Evolutionary conservation across 2,888 invertebrate genomes (phyloP), one percentile per base, ranked within the genome.

Genomic region (Synergus umbraculus): DNA sequence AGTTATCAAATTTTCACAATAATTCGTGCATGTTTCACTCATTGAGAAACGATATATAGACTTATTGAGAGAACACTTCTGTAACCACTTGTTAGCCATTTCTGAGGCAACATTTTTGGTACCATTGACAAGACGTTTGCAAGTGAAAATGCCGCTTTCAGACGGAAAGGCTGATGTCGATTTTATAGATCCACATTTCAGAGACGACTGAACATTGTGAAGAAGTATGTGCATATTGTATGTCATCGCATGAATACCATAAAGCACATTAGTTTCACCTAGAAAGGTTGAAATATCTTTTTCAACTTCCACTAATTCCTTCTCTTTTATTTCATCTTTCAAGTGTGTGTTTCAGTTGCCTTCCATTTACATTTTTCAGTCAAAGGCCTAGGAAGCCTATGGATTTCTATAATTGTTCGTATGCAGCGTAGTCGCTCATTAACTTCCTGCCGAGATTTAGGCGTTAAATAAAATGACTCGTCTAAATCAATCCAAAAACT

Each of bases 71-170:
- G 65, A 65, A 41, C n/a, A 65, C 41, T 43, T 65, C 43, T 41
- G 15, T 41, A 43, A 65, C 43, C 65, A 65, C 41, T 65, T 65
- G 37, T 7, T 41, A n/a, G 65, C 37, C 5, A 65, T 41, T 65
- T 65, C 65, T 41, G 65, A 65, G 41, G 65, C 65, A 41, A 41
- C 9, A 65, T 43, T 65, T 65, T 41, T 65, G 8, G 65, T 9
- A n/a, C 43, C 65, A 9, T 65, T 65, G n/a, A 65, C 2, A 65
- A 65, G 37, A n/a, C n/a, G 41, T n/a, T 65, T 65, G 41, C 37
- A 65, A 41, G 10, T 65, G n/a, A 65, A 65, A n/a, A 65, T 79
- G 1, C 76, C 77, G 58, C 73, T 76, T 76, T 81, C 79, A 69
- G 78, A 79, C 0, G 78, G 63, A 78, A 79, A 78, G 5, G 76